Evolutionary conservation across 2,888 invertebrate species (phyloP).

Genomic region (Drosophila buzzatii): DNA sequence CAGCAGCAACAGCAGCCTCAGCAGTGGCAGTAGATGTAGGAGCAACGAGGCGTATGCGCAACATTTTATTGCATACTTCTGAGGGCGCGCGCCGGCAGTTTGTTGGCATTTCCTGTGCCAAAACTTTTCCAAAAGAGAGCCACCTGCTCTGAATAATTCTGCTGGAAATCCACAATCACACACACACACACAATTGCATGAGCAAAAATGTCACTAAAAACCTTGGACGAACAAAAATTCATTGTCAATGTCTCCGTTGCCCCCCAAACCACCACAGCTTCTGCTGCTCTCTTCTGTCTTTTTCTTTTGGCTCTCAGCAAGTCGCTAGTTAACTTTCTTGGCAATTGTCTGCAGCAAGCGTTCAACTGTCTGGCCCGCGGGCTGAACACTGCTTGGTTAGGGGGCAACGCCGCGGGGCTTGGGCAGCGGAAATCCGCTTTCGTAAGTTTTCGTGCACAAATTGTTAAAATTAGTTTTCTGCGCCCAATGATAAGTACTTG

Average conservation of each 20-base stretch:
- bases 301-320: conserved; percentile 17
- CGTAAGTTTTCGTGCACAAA: conserved; percentile 75
- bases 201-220: conserved; percentile 45
- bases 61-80: conserved; percentile 75
- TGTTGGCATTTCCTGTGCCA: conserved; percentile 52
- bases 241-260: conserved; percentile 54
- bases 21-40: conserved; percentile 21
- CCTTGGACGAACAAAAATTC: conserved; percentile 59
- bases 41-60: conserved; percentile 37
- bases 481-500: conserved; percentile 73
- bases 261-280: neutral
- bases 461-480: conserved; percentile 81
- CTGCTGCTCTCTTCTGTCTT: neutral
- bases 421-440: conserved; percentile 70
- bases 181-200: conserved; percentile 41
- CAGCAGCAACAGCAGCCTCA: conserved; percentile 18
- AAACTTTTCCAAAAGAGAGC: conserved; percentile 43
- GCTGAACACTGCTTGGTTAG: conserved; percentile 5
- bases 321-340: conserved; percentile 71
- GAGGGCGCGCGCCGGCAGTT: conserved; percentile 28
- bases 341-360: conserved; percentile 68
- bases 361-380: conserved; percentile 50
- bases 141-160: conserved; percentile 56
- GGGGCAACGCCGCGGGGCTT: neutral
- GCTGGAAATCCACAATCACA: conserved; percentile 44